phyloP scores from a whole-genome alignment of 2,113 vertebrate genomes.

The Charina bottae region DNA sequence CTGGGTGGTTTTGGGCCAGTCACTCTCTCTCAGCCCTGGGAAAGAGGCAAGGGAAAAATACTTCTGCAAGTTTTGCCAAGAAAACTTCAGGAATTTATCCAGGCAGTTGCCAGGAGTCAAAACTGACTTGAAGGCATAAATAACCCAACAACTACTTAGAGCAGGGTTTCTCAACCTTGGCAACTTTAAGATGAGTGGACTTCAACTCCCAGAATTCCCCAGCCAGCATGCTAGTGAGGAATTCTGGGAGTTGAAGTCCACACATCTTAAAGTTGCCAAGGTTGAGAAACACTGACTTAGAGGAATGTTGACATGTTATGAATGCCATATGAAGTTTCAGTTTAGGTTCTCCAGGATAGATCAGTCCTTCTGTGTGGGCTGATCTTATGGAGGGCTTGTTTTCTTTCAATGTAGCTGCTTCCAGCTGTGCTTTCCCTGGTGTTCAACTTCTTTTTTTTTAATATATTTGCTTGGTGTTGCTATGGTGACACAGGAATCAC shows the following conservation, averaged over 20 bases:
- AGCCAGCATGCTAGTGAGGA: too few relatives aligned
- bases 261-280: too few relatives aligned
- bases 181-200: too few relatives aligned
- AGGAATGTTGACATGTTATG: neutral
- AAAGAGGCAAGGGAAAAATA: neutral
- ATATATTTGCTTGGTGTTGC: slow-evolving; percentile 76
- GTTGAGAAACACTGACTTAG: neutral
- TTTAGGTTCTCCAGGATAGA: slow-evolving; percentile 34
- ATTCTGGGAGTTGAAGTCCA: too few relatives aligned
- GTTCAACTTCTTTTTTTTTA: slow-evolving; percentile 73
- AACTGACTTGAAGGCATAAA: too few relatives aligned
- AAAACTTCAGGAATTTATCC: too few relatives aligned
- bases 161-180: too few relatives aligned
- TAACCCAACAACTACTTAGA: too few relatives aligned
- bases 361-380: slow-evolving; percentile 43
- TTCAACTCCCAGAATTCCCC: too few relatives aligned
- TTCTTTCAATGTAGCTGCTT: slow-evolving; percentile 72
- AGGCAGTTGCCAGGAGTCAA: neutral
- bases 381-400: slow-evolving; percentile 65
- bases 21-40: neutral
- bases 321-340: neutral
- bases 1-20: neutral
- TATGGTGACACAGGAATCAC: slow-evolving; percentile 64
- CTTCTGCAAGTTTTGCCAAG: neutral
- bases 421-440: slow-evolving; percentile 76